Evolutionary conservation across 2,797 vertebrate species (phyloP).

Genomic region (Hirundo rustica): DNA sequence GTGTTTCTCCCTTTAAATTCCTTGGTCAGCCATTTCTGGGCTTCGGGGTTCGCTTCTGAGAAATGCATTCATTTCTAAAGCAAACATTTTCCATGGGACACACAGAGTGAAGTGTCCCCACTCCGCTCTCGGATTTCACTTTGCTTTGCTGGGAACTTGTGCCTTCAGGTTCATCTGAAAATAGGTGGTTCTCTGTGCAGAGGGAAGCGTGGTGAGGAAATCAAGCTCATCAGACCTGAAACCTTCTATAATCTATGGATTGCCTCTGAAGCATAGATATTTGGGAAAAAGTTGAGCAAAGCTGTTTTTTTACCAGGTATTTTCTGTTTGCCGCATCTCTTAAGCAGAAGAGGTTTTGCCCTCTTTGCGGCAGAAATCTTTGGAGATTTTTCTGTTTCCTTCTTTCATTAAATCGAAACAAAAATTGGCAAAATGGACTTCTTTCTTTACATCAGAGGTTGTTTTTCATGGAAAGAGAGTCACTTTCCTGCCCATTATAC

Average conservation of each 20-base stretch:
- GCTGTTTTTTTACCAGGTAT: neutral
- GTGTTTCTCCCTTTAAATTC: constrained; percentile 27
- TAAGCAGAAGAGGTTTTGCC: neutral
- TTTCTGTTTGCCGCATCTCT: neutral
- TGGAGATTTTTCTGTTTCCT: neutral
- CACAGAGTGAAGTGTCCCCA: neutral
- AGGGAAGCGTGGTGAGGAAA: neutral
- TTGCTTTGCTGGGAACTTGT: neutral
- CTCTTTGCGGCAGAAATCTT: neutral
- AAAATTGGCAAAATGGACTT: neutral
- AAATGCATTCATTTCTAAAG: neutral
- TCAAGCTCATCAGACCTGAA: neutral
- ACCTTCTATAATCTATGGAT: neutral
- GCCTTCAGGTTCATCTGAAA: neutral
- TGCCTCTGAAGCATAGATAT: neutral
- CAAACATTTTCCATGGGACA: neutral
- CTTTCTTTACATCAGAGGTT: neutral
- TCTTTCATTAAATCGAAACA: neutral
- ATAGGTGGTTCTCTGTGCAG: neutral
- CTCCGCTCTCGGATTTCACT: neutral
- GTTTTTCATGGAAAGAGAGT: neutral
- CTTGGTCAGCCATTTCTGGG: constrained; percentile 38
- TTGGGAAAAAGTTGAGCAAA: neutral
- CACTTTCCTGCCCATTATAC: neutral
- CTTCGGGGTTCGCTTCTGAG: neutral